Evolutionary conservation across 2,113 vertebrate species (phyloP), one percentile per base, ranked within the genome.

Genomic region (sheep (Ovis aries)): DNA sequence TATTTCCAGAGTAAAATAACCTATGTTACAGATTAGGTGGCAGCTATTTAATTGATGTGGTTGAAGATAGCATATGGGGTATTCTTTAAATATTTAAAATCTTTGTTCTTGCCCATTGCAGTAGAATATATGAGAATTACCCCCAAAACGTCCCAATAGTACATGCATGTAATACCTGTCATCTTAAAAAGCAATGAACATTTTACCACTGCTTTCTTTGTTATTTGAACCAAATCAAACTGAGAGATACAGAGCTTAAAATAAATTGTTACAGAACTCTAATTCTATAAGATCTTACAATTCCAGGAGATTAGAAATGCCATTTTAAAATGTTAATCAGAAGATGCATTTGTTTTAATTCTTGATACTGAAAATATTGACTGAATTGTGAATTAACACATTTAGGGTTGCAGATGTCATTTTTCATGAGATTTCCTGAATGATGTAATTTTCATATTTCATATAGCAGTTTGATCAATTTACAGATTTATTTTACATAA

Each of bases 331-430:
- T 96, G 90, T 98, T 98, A 98, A 98, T 98, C 98, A 98, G 97
- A 98, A 98, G 97, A 98, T 98, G 95, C 98, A 98, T 99, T 99
- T 99, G 96, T 98, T 99, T 99, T 98, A 98, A 98, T 98, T 99
- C 97, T 97, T 98, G 96, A 82, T 98, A 98, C 98, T 77, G 98
- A 99, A 99, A 99, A 99, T 99, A 99, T 99, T 99, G 99, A 99
- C 98, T 98, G 98, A 98, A 99, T 98, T 98, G 96, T 98, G 98
- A 98, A 98, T 99, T 98, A 98, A 98, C 98, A 98, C 89, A 93
- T 98, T 98, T 98, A 98, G 98, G 98, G 97, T 98, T 98, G 97
- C 98, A 99, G 98, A 98, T 99, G 98, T 98, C 98, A 98, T 99
- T 99, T 98, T 98, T 98, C 96, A 98, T 99, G 98, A 98, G 96